Evolutionary conservation across 2,113 vertebrate genomes (phyloP).

Genomic region (Elephas maximus): DNA sequence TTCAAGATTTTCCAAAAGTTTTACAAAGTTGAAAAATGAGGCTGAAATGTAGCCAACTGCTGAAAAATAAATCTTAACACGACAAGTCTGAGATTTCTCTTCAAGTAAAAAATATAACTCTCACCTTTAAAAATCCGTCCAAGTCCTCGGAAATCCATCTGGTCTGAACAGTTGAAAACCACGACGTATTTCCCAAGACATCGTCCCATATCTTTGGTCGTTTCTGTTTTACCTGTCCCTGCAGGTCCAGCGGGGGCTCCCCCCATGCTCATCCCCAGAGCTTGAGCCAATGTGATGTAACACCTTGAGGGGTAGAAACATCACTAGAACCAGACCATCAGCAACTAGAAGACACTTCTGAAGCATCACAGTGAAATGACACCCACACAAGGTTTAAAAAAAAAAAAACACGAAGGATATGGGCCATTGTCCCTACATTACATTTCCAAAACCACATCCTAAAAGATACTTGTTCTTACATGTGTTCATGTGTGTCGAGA

Average conservation of each 20-base stretch:
- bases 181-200: conserved; percentile 98
- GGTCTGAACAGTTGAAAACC: conserved; percentile 99
- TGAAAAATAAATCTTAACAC: background rate
- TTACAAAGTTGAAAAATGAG: background rate
- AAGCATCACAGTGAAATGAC: background rate
- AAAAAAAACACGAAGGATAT: background rate
- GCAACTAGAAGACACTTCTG: background rate
- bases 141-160: conserved; percentile 99
- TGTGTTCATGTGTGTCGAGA: background rate
- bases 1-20: background rate
- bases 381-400: no score
- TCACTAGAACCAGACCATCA: background rate
- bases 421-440: background rate
- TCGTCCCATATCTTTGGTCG: conserved; percentile 97
- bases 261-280: conserved; percentile 98
- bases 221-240: conserved; percentile 98
- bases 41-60: background rate
- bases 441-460: background rate
- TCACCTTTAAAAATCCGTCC: conserved; percentile 98
- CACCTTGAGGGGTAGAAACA: conserved; percentile 89
- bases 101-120: background rate
- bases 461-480: background rate
- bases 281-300: conserved; percentile 98
- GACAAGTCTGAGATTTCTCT: background rate
- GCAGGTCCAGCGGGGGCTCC: conserved; percentile 97